Evolutionary conservation across 92 coral and sea anemone species (phyloP).

Genomic region (Palythoa heliodiscus): DNA sequence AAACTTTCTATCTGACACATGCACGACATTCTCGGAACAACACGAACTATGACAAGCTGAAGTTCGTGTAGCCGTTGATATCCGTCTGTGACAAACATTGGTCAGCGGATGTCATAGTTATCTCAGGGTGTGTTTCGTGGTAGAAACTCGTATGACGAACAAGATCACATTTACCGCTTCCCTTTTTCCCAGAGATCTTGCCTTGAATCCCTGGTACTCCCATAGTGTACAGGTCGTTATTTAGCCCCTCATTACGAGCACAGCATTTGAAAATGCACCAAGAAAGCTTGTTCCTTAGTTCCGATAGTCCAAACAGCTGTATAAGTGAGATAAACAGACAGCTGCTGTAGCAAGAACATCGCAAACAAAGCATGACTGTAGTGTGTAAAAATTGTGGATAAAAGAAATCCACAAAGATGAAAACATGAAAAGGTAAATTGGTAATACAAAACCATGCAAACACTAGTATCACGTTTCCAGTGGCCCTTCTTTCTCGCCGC

Average conservation of each 20-base stretch:
- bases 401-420: slow-evolving; percentile 26
- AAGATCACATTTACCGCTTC: slow-evolving; percentile 12
- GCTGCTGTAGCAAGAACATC: slow-evolving; percentile 12
- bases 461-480: not conserved
- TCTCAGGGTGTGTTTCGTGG: slow-evolving; percentile 20
- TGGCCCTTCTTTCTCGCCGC: slow-evolving; percentile 10
- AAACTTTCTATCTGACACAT: not conserved
- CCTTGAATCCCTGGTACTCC: slow-evolving; percentile 27
- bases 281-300: slow-evolving; percentile 18
- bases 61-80: not conserved
- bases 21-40: not conserved
- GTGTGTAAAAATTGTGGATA: slow-evolving; percentile 5
- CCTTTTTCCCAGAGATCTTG: not conserved
- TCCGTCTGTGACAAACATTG: slow-evolving; percentile 21
- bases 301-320: not conserved
- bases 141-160: slow-evolving; percentile 9
- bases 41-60: slow-evolving; percentile 8
- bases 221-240: slow-evolving; percentile 14
- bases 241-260: slow-evolving; percentile 5
- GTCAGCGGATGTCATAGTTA: slow-evolving; percentile 19
- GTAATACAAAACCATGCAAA: not conserved
- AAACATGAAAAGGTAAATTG: slow-evolving; percentile 14
- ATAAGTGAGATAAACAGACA: slow-evolving; percentile 23
- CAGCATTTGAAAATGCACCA: slow-evolving; percentile 20
- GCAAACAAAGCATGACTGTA: not conserved